Percentiles rank a stretch among this genome's conserved stretches.
phyloP scores from a whole-genome alignment of 2,113 vertebrate species.

The Cyanistes caeruleus region DNA sequence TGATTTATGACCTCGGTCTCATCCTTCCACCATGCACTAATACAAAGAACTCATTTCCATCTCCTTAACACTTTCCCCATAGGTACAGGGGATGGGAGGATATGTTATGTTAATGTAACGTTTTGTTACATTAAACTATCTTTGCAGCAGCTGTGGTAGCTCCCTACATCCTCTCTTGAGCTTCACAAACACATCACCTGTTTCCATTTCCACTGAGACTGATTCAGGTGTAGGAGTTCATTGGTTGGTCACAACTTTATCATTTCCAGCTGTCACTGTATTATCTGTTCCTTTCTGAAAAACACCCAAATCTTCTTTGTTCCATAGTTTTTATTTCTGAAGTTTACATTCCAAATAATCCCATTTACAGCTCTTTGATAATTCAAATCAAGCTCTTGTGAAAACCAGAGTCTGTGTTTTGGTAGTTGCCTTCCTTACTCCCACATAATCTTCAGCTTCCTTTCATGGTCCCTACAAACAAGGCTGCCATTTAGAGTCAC shows the following conservation, averaged over 20 bases:
- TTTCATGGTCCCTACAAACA: neutral
- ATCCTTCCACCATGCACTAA: neutral
- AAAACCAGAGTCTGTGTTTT: neutral
- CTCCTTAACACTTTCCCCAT: neutral
- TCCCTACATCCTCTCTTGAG: neutral
- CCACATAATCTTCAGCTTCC: neutral
- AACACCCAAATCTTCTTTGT: neutral
- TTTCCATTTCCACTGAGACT: neutral
- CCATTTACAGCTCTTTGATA: neutral
- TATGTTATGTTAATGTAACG: too few relatives aligned
- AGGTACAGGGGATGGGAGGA: too few relatives aligned
- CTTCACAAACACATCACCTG: neutral
- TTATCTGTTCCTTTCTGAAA: neutral
- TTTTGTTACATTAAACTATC: neutral
- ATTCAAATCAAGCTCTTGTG: neutral
- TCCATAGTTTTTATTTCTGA: neutral
- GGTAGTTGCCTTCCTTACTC: neutral
- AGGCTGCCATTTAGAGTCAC: neutral
- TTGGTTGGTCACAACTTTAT: neutral
- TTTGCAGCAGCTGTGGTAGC: neutral
- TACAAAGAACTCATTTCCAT: neutral
- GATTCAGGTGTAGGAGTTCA: neutral
- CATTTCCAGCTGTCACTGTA: neutral
- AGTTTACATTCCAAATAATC: neutral
- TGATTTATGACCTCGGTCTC: neutral